Conservation (phyloP, 2,113 vertebrate genomes). For the Geothlypis trichas region DNA sequence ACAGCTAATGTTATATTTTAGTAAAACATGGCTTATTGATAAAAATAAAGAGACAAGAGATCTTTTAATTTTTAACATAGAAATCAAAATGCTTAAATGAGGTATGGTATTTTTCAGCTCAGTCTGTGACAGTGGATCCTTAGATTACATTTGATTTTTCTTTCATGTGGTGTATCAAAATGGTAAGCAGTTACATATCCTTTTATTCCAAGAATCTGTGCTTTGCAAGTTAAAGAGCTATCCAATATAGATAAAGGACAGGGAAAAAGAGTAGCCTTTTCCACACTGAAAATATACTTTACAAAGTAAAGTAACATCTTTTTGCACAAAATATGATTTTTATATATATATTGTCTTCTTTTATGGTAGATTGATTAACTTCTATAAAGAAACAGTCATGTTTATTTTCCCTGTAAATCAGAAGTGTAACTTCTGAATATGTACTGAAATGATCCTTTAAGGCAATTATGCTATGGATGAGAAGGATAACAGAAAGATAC, state of each 20-base stretch:
- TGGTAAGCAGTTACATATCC: not conserved
- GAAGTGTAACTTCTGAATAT: conserved; percentile 22
- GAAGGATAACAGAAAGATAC: conserved; percentile 20
- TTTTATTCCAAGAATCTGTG: not conserved
- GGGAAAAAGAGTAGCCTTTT: not conserved
- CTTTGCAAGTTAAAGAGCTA: not conserved
- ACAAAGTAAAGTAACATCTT: not conserved
- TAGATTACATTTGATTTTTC: not conserved
- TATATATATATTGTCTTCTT: not conserved
- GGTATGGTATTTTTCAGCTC: not conserved
- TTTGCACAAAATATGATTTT: not conserved
- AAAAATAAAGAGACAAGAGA: not conserved
- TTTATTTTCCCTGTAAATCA: conserved; percentile 25
- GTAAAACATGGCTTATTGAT: not conserved
- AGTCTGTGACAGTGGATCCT: not conserved
- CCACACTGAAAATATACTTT: not conserved
- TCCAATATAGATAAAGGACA: not conserved
- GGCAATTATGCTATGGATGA: conserved; percentile 22
- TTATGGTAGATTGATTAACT: conserved; percentile 39
- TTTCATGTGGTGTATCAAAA: not conserved
- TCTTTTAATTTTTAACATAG: not conserved
- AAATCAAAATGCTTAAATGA: not conserved
- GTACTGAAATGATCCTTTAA: conserved; percentile 40
- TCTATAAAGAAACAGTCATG: conserved; percentile 39
- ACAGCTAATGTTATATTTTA: not conserved